phyloP scores from a whole-genome alignment of 1,140 invertebrate genomes.

The Eupristina koningsbergeri region DNA sequence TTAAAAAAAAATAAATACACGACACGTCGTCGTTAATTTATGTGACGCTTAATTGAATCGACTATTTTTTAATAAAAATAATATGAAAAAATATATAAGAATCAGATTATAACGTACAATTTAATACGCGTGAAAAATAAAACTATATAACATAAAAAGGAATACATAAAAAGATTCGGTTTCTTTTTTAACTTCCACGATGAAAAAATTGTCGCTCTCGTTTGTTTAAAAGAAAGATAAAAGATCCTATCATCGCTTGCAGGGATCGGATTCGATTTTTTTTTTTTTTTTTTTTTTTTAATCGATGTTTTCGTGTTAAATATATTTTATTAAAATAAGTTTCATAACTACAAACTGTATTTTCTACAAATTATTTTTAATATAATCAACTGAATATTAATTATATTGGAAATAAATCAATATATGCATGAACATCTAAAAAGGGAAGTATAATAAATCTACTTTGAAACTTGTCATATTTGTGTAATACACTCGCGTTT shows the following conservation, averaged over 20 bases:
- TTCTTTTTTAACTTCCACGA: conserved; percentile 47
- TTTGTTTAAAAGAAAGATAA: conserved; percentile 13
- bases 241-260: conserved; percentile 11
- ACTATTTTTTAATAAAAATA: conserved; percentile 53
- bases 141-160: conserved; percentile 18
- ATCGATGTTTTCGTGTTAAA: background rate
- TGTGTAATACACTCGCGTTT: conserved; percentile 12
- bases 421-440: background rate
- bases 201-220: conserved; percentile 45
- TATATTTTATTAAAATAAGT: conserved; percentile 18
- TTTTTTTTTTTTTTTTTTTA: conserved; percentile 3
- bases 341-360: conserved; percentile 10
- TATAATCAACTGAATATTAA: conserved; percentile 9
- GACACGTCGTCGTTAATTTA: conserved; percentile 23
- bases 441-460: background rate
- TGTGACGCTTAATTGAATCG: conserved; percentile 41
- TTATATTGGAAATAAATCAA: conserved; percentile 7
- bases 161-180: conserved; percentile 47
- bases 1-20: conserved; percentile 36
- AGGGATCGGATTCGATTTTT: conserved; percentile 45
- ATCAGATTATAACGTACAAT: conserved; percentile 52
- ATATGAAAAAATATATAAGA: conserved; percentile 39
- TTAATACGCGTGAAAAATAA: conserved; percentile 35
- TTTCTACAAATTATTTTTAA: conserved; percentile 11
- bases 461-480: conserved; percentile 21